These are phyloP conservation scores for Bombyx mandarina DNA, from an alignment of 1,140 invertebrate genomes.

Conservation along the genomic window DNA sequence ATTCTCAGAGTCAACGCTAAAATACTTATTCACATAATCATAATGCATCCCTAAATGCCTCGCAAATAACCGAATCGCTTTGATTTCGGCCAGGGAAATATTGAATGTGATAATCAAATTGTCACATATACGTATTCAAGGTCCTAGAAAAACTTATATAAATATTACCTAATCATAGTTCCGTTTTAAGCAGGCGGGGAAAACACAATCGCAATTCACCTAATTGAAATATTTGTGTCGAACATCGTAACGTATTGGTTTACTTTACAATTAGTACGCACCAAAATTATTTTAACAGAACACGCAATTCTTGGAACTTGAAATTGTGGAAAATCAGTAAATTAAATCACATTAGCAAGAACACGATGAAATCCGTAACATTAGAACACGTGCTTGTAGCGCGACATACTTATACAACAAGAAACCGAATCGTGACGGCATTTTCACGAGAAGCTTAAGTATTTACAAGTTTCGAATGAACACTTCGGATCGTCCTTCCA, in stretches of 20 bases:
- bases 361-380: not conserved
- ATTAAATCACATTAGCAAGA: slow-evolving; percentile 1
- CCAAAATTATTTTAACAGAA: slow-evolving; percentile 6
- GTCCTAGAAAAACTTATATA: slow-evolving; percentile 31
- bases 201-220: slow-evolving; percentile 7
- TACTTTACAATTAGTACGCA: slow-evolving; percentile 13
- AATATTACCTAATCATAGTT: slow-evolving; percentile 37
- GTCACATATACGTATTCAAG: slow-evolving; percentile 30
- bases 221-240: slow-evolving; percentile 8
- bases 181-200: slow-evolving; percentile 23
- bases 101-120: slow-evolving; percentile 44
- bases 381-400: too few species aligned
- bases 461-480: too few species aligned
- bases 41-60: slow-evolving; percentile 9
- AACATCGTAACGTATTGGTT: slow-evolving; percentile 5
- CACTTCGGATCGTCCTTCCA: too few species aligned
- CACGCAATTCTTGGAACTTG: not conserved
- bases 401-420: too few species aligned
- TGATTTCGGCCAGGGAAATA: slow-evolving; percentile 23
- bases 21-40: slow-evolving; percentile 1
- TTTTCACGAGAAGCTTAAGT: too few species aligned
- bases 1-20: not conserved
- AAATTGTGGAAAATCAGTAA: slow-evolving; percentile 3
- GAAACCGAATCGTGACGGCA: too few species aligned
- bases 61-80: slow-evolving; percentile 9